Base-by-base conservation (phyloP, 1,140 invertebrate species). In the Bombus soroeensis region DNA sequence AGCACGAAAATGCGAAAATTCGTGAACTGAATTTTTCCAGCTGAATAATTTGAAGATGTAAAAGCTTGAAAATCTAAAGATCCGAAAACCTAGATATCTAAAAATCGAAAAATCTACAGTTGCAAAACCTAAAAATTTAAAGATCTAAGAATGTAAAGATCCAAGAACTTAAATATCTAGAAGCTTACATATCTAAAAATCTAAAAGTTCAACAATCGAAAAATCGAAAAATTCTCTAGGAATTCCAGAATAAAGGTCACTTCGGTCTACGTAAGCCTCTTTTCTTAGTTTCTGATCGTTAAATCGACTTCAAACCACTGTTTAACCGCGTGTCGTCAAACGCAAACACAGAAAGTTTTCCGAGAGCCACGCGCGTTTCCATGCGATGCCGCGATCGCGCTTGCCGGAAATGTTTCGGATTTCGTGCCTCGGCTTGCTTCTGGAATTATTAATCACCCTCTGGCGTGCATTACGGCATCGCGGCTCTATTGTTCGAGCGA, bases 391-490 rank as follows among this genome's bases (percentile, higher is more conserved):
- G 32, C 74, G 78, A 78, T 76, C 83, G 68, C 53, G 70, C 72
- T 81, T 57, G 72, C 68, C 71, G 78, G 88, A 90, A 90, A 88
- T 79, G 88, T 90, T 90, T 88, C 86, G 86, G 75, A 90, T 85
- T 86, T 90, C 89, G 81, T 88, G 89, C 43, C 39, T 66, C 76
- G 71, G 73, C 70, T n/a, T 75, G 79, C 80, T 80, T 62, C 86
- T 80, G 80, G 86, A 90, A 90, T 90, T 90, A 90, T 90, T 90
- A 90, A 90, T 90, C 89, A 86, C 81, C 68, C 62, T 83, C 71
- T 86, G 80, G 80, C 88, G 83, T 90, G 88, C 64, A 83, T 88
- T 88, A 86, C 64, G 86, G 68, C 89, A 88, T 83, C 89, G 89
- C 25, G 79, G 83, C 59, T 81, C n/a, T 32, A 90, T 90, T 90